Base-by-base conservation (phyloP, 1,140 invertebrate genomes). In the Delia radicum region DNA sequence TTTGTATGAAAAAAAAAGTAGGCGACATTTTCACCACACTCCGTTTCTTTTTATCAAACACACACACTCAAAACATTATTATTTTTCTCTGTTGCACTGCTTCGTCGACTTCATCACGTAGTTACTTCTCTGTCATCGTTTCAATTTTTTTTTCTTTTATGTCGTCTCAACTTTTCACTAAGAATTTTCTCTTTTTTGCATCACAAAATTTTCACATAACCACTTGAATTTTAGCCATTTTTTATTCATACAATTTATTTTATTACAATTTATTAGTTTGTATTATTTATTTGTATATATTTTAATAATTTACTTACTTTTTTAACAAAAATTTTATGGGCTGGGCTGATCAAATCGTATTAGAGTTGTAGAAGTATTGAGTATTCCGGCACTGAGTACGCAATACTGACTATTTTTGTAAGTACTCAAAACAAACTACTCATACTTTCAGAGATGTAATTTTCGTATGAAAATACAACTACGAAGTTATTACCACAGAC, bases 161-260 rank as follows among this genome's bases (percentile, higher is more conserved):
- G 37, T 61, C 48, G 26, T 75, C 74, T 65, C 48, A 73, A 84
- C 79, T 84, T 84, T 84, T 84, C 79, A 80, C 80, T 80, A 67
- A 79, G 80, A 84, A 84, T 84, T 84, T 84, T 82, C 78, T 80
- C 79, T 83, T 77, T 76, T 62, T 77, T 77, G 61, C 75, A 73
- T 67, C 29, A 42, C 18, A 31, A 62, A n/a, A 48, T 48, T 75
- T 76, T 24, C 7, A 24, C 27, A 63, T 73, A 46, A 28, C 0
- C 27, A 65, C 29, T 28, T 73, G 46, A 7, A 15, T 73, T 46
- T 73, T 55, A 26, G n/a, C n/a, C n/a, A n/a, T n/a, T n/a, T n/a
- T n/a, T n/a, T n/a, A n/a, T n/a, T n/a, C n/a, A n/a, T n/a, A n/a
- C n/a, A n/a, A n/a, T 8, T 29, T 31, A 29, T 46, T 27, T 63